Base-by-base conservation (phyloP, 2,888 invertebrate species). In the Rotaria magnacalcarata region DNA sequence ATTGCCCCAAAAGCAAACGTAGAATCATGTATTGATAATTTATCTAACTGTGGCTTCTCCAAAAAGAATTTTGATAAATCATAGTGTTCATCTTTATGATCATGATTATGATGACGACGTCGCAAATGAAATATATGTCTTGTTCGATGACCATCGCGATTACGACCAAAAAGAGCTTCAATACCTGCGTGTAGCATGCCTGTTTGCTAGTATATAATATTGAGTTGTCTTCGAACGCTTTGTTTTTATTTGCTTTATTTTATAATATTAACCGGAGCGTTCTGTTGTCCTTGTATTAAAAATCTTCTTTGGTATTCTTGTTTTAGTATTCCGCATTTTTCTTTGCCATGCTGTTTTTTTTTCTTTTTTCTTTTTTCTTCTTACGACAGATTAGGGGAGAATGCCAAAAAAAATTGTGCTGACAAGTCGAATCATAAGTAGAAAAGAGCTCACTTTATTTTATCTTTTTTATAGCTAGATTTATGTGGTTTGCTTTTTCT, bases 21-120 rank as follows among this genome's bases (percentile, higher is more conserved):
- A 91, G 94, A 94, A 87, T 98, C 98, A 90, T 93, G 93, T 92
- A 96, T 96, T 93, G 96, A 96, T 92, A 95, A 95, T 93, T 98
- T 99, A 90, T 96, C 96, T 90, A 96, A 97, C 92, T 96, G 96
- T 90, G 99, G 98, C 93, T 97, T 97, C 92, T 97, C 97, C 92
- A 98, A 94, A 94, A 98, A 96, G 92, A 96, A 96, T 67, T 41
- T 34, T 4, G 27, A 34, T 27, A 67, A 19, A 6, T 67, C 34
- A 27, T 67, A 16, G 2, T 67, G 67, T 67, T 67, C 67, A 34
- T 67, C 41, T 67, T 67, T 67, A 16, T 67, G 67, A 27, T 67
- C 52, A 52, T 56, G 56, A 56, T 56, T 24, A 24, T 41, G 67
- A 67, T 67, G 67, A 67, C n/a, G 67, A 34, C 67, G 67, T 19